A percentile compares a stretch with the other conserved stretches of the same genome.
phyloP scores from a whole-genome alignment of 2,113 vertebrate genomes.

The Mola mola region DNA sequence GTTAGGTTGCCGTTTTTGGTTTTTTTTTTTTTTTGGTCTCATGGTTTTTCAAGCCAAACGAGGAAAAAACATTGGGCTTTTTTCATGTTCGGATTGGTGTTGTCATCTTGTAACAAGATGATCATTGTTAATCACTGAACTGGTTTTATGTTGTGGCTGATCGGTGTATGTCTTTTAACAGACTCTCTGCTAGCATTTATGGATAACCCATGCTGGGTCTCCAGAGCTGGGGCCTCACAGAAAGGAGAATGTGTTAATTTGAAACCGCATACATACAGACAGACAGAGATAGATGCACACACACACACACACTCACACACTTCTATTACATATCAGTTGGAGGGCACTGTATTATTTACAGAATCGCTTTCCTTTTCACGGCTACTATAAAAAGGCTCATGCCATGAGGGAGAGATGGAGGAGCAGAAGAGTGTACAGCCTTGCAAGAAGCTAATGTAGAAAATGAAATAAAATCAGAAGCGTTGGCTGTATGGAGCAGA shows the following conservation, averaged over 20 bases:
- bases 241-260: constrained; percentile 57
- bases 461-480: constrained; percentile 5
- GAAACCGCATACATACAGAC: constrained; percentile 27
- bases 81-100: too few species aligned
- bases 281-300: too few species aligned
- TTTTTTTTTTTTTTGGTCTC: too few species aligned
- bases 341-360: constrained; percentile 72
- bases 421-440: constrained; percentile 3
- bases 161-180: too few species aligned
- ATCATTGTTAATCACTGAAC: too few species aligned
- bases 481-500: not conserved
- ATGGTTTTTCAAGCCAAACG: too few species aligned
- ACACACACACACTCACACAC: constrained; percentile 21
- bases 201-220: constrained; percentile 17
- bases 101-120: too few species aligned
- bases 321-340: constrained; percentile 28
- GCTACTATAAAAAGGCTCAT: constrained; percentile 64
- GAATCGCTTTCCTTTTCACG: constrained; percentile 42
- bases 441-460: constrained; percentile 24
- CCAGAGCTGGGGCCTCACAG: constrained; percentile 28
- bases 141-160: too few species aligned
- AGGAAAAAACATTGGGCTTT: too few species aligned
- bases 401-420: constrained; percentile 16
- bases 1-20: too few species aligned
- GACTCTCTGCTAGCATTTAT: constrained; percentile 49